phyloP scores from a whole-genome alignment of 2,888 invertebrate genomes.

The Drosophila lutescens region DNA sequence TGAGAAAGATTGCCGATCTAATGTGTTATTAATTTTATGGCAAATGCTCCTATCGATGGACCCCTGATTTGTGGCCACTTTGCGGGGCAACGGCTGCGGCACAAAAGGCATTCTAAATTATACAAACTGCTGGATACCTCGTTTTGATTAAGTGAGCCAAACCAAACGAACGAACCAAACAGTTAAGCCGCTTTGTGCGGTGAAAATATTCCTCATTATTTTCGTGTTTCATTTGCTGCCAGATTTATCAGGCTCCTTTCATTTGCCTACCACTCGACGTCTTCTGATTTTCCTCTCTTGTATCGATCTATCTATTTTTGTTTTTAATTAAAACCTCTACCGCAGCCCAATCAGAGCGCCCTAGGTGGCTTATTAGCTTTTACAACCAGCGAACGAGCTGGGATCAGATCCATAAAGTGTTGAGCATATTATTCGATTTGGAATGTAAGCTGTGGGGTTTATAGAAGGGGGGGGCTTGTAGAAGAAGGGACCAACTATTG shows the following conservation, averaged over 20 bases:
- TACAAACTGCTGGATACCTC: constrained; percentile 81
- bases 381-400: constrained; percentile 54
- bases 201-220: constrained; percentile 79
- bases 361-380: constrained; percentile 82
- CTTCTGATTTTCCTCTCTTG: constrained; percentile 27
- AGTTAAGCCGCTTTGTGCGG: constrained; percentile 65
- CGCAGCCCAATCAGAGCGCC: constrained; percentile 82
- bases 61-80: constrained; percentile 37
- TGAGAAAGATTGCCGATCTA: constrained; percentile 58
- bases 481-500: constrained; percentile 3
- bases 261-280: constrained; percentile 53
- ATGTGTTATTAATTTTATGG: constrained; percentile 80
- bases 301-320: constrained; percentile 47
- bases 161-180: constrained; percentile 26
- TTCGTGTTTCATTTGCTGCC: constrained; percentile 76
- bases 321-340: constrained; percentile 82
- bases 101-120: constrained; percentile 74
- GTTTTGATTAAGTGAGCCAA: constrained; percentile 81
- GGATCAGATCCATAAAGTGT: constrained; percentile 54
- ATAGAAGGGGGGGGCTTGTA: neutral
- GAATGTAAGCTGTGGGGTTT: neutral
- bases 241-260: constrained; percentile 77
- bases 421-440: constrained; percentile 74
- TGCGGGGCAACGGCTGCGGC: constrained; percentile 31
- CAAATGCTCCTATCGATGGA: constrained; percentile 63